Percentiles rank a stretch among this genome's conserved stretches.
Conservation (phyloP, 2,113 vertebrate species). For the Todiramphus chloris region DNA sequence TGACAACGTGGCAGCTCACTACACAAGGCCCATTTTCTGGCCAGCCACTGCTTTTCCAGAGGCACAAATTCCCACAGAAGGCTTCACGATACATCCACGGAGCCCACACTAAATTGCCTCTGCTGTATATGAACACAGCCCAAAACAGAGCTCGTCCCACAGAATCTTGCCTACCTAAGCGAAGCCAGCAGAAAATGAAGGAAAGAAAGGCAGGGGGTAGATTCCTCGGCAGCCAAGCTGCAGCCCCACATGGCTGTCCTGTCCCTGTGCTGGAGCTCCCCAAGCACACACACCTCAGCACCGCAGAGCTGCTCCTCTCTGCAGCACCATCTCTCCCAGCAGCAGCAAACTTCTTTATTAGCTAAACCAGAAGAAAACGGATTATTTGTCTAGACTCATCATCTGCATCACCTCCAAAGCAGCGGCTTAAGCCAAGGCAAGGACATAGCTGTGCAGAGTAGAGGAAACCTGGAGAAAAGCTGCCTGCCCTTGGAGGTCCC, state of each 20-base stretch:
- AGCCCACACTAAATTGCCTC: not conserved
- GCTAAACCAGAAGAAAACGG: not conserved
- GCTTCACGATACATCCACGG: rapidly evolving
- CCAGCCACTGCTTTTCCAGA: not conserved
- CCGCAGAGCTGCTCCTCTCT: not conserved
- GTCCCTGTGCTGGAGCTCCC: rapidly evolving
- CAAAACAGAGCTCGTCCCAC: not conserved
- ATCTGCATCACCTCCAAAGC: not conserved
- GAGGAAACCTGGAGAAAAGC: not conserved
- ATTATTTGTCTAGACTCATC: not conserved
- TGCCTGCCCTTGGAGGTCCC: not conserved
- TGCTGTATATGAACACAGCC: rapidly evolving
- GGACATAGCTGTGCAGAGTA: not conserved
- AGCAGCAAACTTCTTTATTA: not conserved
- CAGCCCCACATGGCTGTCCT: rapidly evolving
- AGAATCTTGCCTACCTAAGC: not conserved
- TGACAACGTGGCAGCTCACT: not conserved
- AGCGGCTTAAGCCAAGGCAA: rapidly evolving
- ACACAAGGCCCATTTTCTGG: not conserved
- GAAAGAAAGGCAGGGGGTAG: not conserved
- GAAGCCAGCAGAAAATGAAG: not conserved
- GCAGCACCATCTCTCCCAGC: not conserved
- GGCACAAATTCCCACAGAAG: not conserved
- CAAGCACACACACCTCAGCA: not conserved
- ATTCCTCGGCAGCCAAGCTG: not conserved